Evolutionary conservation across 64 coral and sea anemone species (phyloP), one percentile per base, ranked within the genome.

Genomic region (Montipora capricornis): DNA sequence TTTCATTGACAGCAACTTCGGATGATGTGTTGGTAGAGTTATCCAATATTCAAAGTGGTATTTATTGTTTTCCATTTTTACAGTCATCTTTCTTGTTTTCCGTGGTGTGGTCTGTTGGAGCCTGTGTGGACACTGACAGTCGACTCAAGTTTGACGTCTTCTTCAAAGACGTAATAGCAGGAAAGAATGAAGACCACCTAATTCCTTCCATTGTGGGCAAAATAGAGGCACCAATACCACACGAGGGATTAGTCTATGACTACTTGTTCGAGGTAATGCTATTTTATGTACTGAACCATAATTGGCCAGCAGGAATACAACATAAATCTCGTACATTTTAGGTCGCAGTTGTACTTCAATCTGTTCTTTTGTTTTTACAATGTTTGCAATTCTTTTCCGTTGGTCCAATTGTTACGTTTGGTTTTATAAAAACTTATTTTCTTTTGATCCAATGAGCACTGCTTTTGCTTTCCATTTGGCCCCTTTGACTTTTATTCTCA

Each of bases 61-160:
- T 77, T 59, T 75, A 11, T 5, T 57, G 11, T 8, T 57, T 57
- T 57, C 19, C 46, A 20, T 16, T 5, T 71, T 94, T 96, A 57
- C 86, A 99, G 98, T 96, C 95, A 20, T 96, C 95, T 3, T 99
- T 99, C 75, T 47, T 99, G 15, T 99, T 99, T 68, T 88, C 98
- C 12, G 50, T 96, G 79, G 98, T 99, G 26, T 99, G 98, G 98
- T 99, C 98, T 16, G 92, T 99, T 84, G 98, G 98, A 53, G 98
- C 95, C 45, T 96, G 98, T 89, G 85, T 99, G 16, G 98, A 99
- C 91, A 99, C 95, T 68, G 98, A 99, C n/a, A 95, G 98, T 78
- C 92, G 98, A 86, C 45, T 74, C 48, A 99, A 96, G 80, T 99
- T 99, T 70, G 98, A 99, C 74, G 86, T 45, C 11, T 99, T 96